Percentiles rank a stretch among this genome's conserved stretches.
These are phyloP conservation scores for Melanostoma mellinum DNA, from an alignment of 2,888 invertebrate genomes.

Conservation along the genomic window DNA sequence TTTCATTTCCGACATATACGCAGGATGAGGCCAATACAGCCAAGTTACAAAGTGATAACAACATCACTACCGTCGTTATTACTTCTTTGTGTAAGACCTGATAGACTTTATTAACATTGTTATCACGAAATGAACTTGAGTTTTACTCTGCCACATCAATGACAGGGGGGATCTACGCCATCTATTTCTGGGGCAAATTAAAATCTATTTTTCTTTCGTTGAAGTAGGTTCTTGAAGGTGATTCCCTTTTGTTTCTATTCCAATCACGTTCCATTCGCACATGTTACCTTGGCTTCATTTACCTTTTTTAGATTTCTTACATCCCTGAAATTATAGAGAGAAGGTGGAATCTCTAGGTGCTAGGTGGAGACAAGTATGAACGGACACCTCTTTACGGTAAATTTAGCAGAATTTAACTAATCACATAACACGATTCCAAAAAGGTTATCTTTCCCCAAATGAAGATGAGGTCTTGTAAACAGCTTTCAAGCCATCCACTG, in stretches of 20 bases:
- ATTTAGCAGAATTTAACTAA: neutral
- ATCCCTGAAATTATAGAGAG: constrained; percentile 16
- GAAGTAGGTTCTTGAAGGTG: constrained; percentile 41
- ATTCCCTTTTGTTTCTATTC: constrained; percentile 18
- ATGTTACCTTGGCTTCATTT: constrained; percentile 29
- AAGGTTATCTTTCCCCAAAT: neutral
- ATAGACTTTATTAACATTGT: constrained; percentile 37
- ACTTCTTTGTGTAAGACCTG: constrained; percentile 10
- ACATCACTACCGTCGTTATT: constrained; percentile 42
- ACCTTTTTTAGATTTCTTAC: neutral
- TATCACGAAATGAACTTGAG: constrained; percentile 48
- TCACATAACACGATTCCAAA: neutral
- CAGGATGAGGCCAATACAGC: constrained; percentile 36
- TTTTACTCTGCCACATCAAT: neutral
- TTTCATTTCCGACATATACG: constrained; percentile 1
- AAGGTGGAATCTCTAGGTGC: neutral
- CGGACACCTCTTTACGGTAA: constrained; percentile 1
- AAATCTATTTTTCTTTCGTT: constrained; percentile 58
- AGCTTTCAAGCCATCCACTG: neutral
- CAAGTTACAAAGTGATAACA: constrained; percentile 64
- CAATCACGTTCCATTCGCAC: constrained; percentile 51
- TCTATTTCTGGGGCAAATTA: constrained; percentile 28
- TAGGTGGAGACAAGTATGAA: neutral
- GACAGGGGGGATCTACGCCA: neutral
- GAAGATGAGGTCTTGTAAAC: neutral